Evolutionary conservation across 2,888 invertebrate genomes (phyloP).

Genomic region (Trisateles emortualis): DNA sequence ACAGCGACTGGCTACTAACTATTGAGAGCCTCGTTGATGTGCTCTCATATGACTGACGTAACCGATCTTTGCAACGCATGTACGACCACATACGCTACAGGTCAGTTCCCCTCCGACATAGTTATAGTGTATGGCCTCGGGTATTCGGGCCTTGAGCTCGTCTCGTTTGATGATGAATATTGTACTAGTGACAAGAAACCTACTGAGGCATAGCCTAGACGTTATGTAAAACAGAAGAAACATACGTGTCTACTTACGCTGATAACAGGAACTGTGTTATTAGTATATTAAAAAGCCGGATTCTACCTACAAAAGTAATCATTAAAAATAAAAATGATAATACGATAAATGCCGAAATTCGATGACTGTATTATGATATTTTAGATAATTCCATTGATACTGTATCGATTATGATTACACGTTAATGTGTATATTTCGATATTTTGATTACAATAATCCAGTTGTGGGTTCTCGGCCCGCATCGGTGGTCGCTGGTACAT

Average conservation of each 20-base stretch:
- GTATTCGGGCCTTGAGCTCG: no score
- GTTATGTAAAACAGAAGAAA: no score
- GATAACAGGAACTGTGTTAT: slow-evolving; percentile 6
- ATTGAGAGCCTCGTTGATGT: no score
- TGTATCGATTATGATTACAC: slow-evolving; percentile 55
- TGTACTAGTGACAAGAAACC: no score
- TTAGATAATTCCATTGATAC: slow-evolving; percentile 53
- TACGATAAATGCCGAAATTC: slow-evolving; percentile 30
- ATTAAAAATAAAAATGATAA: slow-evolving; percentile 24
- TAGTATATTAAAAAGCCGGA: slow-evolving; percentile 3
- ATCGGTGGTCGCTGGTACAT: slow-evolving; percentile 46
- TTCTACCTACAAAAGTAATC: slow-evolving; percentile 17
- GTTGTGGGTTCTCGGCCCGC: slow-evolving; percentile 53
- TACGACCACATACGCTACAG: no score
- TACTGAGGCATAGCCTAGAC: background rate
- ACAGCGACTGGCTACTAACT: no score
- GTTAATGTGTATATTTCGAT: slow-evolving; percentile 65
- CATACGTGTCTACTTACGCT: background rate
- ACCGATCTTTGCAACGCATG: no score
- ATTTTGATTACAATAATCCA: slow-evolving; percentile 69
- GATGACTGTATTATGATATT: slow-evolving; percentile 34
- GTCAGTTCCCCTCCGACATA: no score
- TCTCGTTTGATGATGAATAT: no score
- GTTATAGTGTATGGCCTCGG: no score
- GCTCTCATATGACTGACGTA: no score